Conservation (phyloP, 2,113 vertebrate genomes). For the Melanerpes formicivorus region DNA sequence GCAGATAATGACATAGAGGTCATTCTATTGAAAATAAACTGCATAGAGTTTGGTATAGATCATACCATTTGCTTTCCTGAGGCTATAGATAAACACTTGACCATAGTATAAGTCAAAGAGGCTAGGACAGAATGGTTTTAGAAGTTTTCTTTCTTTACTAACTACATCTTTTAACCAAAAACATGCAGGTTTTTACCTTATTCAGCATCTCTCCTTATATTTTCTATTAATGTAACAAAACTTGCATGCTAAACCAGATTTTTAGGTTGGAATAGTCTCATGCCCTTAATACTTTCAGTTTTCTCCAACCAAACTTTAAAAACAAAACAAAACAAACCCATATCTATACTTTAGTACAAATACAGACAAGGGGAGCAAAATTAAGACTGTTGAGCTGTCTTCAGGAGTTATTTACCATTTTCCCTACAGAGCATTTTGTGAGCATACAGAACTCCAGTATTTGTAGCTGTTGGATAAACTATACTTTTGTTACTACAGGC, state of each 20-base stretch:
- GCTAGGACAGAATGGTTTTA: not conserved
- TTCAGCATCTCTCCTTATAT: not conserved
- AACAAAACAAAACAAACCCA: not conserved
- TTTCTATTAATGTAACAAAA: not conserved
- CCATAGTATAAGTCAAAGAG: not conserved
- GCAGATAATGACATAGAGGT: conserved; percentile 2
- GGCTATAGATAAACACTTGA: not conserved
- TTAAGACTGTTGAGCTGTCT: not conserved
- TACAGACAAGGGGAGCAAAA: not conserved
- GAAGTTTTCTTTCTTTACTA: conserved; percentile 16
- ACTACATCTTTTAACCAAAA: not conserved
- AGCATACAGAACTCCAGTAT: not conserved
- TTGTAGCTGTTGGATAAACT: not conserved
- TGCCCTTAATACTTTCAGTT: not conserved
- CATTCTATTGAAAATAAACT: conserved; percentile 25
- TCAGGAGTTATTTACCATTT: not conserved
- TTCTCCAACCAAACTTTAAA: not conserved
- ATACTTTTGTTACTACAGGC: not conserved
- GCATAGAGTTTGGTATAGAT: not conserved
- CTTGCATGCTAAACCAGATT: not conserved
- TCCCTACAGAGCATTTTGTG: not conserved
- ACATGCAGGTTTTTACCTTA: not conserved
- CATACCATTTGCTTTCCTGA: not conserved
- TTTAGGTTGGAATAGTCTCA: not conserved
- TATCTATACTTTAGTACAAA: not conserved